These are phyloP conservation scores for Tylochromis polylepis DNA, from an alignment of 2,113 vertebrate genomes.

Conservation along the genomic window DNA sequence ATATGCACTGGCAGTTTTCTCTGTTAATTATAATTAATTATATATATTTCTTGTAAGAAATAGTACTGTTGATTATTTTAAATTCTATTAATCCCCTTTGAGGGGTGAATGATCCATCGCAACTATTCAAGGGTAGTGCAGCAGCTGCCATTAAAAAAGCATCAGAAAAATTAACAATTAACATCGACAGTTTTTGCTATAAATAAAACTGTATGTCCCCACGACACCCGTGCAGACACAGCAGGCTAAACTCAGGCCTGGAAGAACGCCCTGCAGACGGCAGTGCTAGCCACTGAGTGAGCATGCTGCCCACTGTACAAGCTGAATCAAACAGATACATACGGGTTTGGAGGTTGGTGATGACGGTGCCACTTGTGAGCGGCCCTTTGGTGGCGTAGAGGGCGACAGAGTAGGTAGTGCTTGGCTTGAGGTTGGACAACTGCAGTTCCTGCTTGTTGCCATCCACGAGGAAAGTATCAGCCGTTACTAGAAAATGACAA, in stretches of 20 bases:
- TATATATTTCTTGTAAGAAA: not conserved
- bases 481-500: slow-evolving; percentile 74
- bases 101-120: not conserved
- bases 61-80: not conserved
- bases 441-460: slow-evolving; percentile 85
- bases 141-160: not conserved
- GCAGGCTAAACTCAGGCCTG: not conserved
- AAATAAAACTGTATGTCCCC: not conserved
- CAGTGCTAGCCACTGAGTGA: not conserved
- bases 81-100: not conserved
- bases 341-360: slow-evolving; percentile 91
- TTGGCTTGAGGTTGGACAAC: slow-evolving; percentile 83
- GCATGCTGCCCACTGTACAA: not conserved
- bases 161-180: not conserved
- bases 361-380: slow-evolving; percentile 83
- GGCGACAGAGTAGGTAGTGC: slow-evolving; percentile 83
- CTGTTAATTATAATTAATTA: not conserved
- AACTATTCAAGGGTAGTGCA: not conserved
- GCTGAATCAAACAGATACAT: slow-evolving; percentile 50
- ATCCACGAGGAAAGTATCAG: slow-evolving; percentile 89
- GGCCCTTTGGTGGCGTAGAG: slow-evolving; percentile 89
- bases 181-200: not conserved
- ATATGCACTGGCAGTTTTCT: not conserved
- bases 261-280: not conserved
- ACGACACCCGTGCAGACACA: not conserved